Base-by-base conservation (phyloP, 1,140 invertebrate genomes). In the Agrilus planipennis region DNA sequence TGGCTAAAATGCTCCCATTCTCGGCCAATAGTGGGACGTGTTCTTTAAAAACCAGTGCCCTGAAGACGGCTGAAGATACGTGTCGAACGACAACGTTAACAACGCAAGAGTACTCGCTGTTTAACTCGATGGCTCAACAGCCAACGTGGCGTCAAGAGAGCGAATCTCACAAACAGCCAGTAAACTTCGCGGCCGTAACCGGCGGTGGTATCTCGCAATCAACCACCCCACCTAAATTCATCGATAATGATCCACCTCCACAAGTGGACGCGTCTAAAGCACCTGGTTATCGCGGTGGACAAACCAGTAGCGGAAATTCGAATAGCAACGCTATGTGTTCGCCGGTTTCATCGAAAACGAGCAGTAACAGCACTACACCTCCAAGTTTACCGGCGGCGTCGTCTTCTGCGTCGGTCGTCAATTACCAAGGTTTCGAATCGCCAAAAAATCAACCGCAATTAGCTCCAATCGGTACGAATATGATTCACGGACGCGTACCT, bases 181-280 rank as follows among this genome's bases (percentile, higher is more conserved):
- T 77, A 61, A 82, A 84, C 58, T 84, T 84, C 63, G 80, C 81
- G 5, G 77, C 75, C 39, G 79, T 79, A 16, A 78, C 80, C 43
- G 77, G 78, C 9, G 71, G 75, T 30, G 74, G 72, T 15, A 58
- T 65, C 22, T 61, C 60, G 6, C 36, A 63, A 64, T 41, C 57
- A 59, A 67, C 68, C 20, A 15, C 55, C 29, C 42, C 53, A 44
- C 52, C 62, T 6, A 67, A 72, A 46, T 71, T 72, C 50, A 70
- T 73, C n/a, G 70, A 77, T 34, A 71, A 66, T 48, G 65, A 71
- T 52, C 68, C 70, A 31, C 67, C 71, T 20, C 72, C 69, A 32
- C 58, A 77, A 55, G 79, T 79, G 2, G 84, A 87, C 62, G 78
- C 78, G 6, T 75, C 82, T 0, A 86, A 87, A 62, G 84, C 85